phyloP scores from a whole-genome alignment of 2,888 invertebrate species.

The Petrophora chlorosata region DNA sequence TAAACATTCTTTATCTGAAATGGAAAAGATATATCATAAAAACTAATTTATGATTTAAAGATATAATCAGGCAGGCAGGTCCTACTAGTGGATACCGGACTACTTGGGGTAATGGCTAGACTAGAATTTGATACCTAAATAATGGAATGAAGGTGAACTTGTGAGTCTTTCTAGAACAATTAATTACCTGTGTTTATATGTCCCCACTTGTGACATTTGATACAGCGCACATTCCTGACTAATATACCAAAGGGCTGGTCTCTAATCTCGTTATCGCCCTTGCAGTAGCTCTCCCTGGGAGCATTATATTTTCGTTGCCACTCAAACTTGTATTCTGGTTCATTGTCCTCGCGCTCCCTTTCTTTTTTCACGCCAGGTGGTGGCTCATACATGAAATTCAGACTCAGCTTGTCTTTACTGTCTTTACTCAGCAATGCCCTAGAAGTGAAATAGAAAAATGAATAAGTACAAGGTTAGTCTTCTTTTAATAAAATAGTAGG shows the following conservation, averaged over 20 bases:
- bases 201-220: constrained; percentile 99
- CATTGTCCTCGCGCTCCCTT: constrained; percentile 95
- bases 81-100: no score
- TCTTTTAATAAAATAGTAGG: no score
- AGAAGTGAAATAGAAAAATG: constrained; percentile 12
- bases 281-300: constrained; percentile 98
- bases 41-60: no score
- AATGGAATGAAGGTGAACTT: no score
- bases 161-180: neutral
- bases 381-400: constrained; percentile 99
- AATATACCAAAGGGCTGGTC: constrained; percentile 99
- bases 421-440: constrained; percentile 98
- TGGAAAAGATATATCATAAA: constrained; percentile 4
- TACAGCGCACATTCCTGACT: constrained; percentile 98
- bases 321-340: constrained; percentile 99
- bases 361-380: constrained; percentile 98
- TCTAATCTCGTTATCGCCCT: constrained; percentile 97
- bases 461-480: neutral
- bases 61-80: no score
- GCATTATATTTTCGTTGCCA: constrained; percentile 99
- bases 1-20: constrained; percentile 95
- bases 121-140: no score
- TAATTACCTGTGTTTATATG: constrained; percentile 94
- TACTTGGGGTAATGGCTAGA: no score
- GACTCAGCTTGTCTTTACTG: constrained; percentile 98